A percentile compares a stretch with the other conserved stretches of the same genome.
Conservation (phyloP, 2,797 vertebrate species). For the Thalassophryne amazonica region DNA sequence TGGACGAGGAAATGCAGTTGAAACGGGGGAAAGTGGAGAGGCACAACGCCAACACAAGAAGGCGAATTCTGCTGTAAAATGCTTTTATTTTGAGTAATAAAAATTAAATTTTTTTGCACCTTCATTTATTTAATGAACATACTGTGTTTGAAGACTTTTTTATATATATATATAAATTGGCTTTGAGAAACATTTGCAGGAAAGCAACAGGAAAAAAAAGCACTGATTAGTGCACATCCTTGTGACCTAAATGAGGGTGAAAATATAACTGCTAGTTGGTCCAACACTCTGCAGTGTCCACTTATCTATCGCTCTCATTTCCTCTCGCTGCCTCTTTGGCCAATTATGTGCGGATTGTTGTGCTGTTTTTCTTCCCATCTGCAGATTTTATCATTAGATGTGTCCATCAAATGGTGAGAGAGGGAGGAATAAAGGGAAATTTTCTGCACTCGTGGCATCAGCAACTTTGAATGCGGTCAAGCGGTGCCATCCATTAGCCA, state of each 20-base stretch:
- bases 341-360: slow-evolving; percentile 75
- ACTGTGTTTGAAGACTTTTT: slow-evolving; percentile 13
- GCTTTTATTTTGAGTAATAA: slow-evolving; percentile 9
- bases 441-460: slow-evolving; percentile 36
- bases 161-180: slow-evolving; percentile 57
- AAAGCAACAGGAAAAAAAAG: slow-evolving; percentile 22
- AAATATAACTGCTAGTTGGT: slow-evolving; percentile 47
- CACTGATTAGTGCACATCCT: slow-evolving; percentile 46
- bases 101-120: slow-evolving; percentile 12
- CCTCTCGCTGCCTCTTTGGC: slow-evolving; percentile 40
- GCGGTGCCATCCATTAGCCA: slow-evolving; percentile 5
- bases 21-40: background rate
- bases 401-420: slow-evolving; percentile 66
- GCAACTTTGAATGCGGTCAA: slow-evolving; percentile 32
- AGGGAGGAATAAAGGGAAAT: slow-evolving; percentile 28
- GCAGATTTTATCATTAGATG: slow-evolving; percentile 70
- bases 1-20: background rate
- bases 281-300: slow-evolving; percentile 36
- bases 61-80: slow-evolving; percentile 5
- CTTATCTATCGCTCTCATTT: slow-evolving; percentile 47
- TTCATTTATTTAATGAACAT: slow-evolving; percentile 57
- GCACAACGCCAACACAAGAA: background rate
- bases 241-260: slow-evolving; percentile 69
- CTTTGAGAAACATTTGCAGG: slow-evolving; percentile 27
- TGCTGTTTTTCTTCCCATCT: slow-evolving; percentile 51